Base-by-base conservation (phyloP, 1,140 invertebrate genomes). In the Ooceraea biroi region DNA sequence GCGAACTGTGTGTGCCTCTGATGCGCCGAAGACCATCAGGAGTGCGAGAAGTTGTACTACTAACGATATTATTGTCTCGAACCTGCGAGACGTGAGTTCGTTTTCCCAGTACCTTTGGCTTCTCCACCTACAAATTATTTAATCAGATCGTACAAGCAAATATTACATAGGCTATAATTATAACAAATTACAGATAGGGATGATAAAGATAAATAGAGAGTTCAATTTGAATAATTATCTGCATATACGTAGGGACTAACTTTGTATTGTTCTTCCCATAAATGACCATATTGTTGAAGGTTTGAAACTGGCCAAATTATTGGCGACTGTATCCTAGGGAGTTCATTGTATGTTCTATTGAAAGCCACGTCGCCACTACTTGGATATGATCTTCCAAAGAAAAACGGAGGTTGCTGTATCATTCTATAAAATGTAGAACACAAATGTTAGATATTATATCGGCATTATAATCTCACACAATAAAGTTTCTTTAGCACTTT, bases 271-370 rank as follows among this genome's bases (percentile, higher is more conserved):
- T 91, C 92, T 50, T 94, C 93, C 90, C 92, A 92, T 44, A 88
- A 83, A 46, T 89, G 89, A 66, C 82, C 77, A 36, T 86, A 90
- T 48, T 91, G 91, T 44, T 93, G 92, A 10, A 88, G 60, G 14
- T 82, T 86, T 12, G 83, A 63, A 27, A 91, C 68, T 86, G 90
- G 92, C 93, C 93, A 94, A 57, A 92, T 82, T n/a, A 90, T 74
- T 19, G 93, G 93, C 14, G 93, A 93, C 48, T 91, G 91, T 22
- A 87, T 90, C 41, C 93, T 91, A 65, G 90, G 71, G 61, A 92
- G 85, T 52, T 94, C 93, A 41, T 90, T 87, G 48, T 91, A 93
- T n/a, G 90, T 72, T 90, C 93, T 89, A 83, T 90, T 94, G 48
- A 91, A 92, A 66, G 86, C 72, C 50, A 86, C 78, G 50, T 94